Evolutionary conservation across 2,113 vertebrate genomes (phyloP).

Genomic region (Meriones unguiculatus): DNA sequence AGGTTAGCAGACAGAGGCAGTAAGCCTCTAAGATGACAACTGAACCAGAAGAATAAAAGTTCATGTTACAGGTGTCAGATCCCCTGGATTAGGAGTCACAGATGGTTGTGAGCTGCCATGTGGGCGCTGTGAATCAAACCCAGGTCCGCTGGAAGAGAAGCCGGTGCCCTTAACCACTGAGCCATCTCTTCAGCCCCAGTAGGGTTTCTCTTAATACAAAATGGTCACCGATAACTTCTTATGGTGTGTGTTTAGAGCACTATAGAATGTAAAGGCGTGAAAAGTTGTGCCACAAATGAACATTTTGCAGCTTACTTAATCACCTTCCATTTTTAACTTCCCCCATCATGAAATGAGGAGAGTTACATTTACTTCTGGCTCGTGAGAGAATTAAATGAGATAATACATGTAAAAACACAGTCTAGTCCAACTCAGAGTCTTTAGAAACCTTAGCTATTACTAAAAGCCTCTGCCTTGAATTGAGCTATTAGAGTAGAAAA

Average conservation of each 20-base stretch:
- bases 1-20: no score
- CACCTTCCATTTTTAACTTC: not conserved
- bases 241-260: not conserved
- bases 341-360: not conserved
- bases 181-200: not conserved
- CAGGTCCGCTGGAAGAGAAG: not conserved
- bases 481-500: not conserved
- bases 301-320: not conserved
- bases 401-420: constrained; percentile 9
- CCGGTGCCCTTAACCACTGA: not conserved
- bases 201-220: not conserved
- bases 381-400: constrained; percentile 15
- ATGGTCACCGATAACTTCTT: not conserved
- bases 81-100: not conserved
- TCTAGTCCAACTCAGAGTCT: not conserved
- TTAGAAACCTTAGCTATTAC: constrained; percentile 26
- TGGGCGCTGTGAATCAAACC: not conserved
- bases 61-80: not conserved
- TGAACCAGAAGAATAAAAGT: no score
- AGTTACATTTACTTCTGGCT: not conserved
- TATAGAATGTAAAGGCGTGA: not conserved
- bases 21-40: no score
- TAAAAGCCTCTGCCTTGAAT: constrained; percentile 3
- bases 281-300: not conserved
- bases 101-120: not conserved